phyloP scores from a whole-genome alignment of 2,888 invertebrate species.

The Mimumesa dahlbomi region DNA sequence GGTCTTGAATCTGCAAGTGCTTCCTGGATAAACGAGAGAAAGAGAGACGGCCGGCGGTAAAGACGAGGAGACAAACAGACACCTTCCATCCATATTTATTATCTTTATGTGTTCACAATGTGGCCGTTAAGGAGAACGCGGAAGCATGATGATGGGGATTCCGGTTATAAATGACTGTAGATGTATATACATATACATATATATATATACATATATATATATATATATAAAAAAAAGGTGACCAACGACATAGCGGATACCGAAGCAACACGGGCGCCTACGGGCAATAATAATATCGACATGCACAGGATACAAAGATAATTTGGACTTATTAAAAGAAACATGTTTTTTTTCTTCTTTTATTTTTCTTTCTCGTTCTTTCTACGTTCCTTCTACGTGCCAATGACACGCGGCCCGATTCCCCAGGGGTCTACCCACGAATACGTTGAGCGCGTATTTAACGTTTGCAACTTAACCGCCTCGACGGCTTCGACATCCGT shows the following conservation, averaged over 20 bases:
- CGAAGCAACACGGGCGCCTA: neutral
- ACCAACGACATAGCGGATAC: constrained; percentile 27
- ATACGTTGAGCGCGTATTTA: constrained; percentile 12
- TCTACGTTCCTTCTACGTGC: neutral
- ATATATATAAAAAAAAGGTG: constrained; percentile 8
- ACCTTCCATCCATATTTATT: constrained; percentile 66
- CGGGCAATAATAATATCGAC: constrained; percentile 22
- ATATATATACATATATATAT: neutral
- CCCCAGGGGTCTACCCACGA: neutral
- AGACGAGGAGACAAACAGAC: constrained; percentile 37
- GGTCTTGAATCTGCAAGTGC: constrained; percentile 56
- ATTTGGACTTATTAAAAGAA: constrained; percentile 15
- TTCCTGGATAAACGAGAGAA: constrained; percentile 48
- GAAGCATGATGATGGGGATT: constrained; percentile 67
- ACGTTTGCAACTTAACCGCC: constrained; percentile 12
- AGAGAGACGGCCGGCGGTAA: constrained; percentile 17
- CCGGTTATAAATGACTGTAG: constrained; percentile 71
- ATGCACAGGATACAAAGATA: constrained; percentile 5
- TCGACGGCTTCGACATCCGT: constrained; percentile 25
- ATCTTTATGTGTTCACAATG: constrained; percentile 66
- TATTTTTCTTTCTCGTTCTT: too few species aligned
- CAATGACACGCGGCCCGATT: neutral
- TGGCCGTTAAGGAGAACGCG: constrained; percentile 70
- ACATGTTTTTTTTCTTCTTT: neutral
- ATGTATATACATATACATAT: neutral